Percentiles rank a stretch among this genome's conserved stretches.
phyloP scores from a whole-genome alignment of 2,888 invertebrate species.

The Sphecodes monilicornis region DNA sequence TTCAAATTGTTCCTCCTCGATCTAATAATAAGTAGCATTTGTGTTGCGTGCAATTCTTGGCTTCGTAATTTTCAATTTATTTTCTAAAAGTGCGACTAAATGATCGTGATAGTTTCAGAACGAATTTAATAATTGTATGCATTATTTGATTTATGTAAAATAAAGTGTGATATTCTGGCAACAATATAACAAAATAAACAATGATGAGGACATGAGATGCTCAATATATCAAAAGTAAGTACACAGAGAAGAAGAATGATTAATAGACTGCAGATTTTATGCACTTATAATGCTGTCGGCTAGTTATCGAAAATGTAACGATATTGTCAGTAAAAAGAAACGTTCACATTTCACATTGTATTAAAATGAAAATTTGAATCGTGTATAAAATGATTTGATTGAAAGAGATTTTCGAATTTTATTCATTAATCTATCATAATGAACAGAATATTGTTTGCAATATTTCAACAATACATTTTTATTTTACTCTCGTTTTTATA shows the following conservation, averaged over 20 bases:
- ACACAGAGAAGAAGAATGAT: neutral
- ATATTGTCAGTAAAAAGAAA: neutral
- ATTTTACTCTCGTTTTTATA: neutral
- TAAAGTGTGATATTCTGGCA: neutral
- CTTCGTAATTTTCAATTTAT: neutral
- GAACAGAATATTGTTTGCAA: neutral
- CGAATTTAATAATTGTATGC: neutral
- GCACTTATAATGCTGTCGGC: neutral
- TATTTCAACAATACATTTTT: neutral
- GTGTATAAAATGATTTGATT: neutral
- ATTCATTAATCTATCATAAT: neutral
- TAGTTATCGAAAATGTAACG: neutral
- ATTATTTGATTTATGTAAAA: neutral
- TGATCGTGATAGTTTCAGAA: neutral
- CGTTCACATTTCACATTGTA: neutral
- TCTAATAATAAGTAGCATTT: neutral
- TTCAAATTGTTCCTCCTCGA: neutral
- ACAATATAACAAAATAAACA: neutral
- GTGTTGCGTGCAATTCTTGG: neutral
- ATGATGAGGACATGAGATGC: neutral
- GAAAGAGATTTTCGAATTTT: neutral
- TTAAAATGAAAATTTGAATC: neutral
- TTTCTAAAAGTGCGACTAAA: neutral
- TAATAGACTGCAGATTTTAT: neutral
- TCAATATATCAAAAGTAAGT: constrained; percentile 1